Percentiles rank a stretch among this genome's conserved stretches.
These are phyloP conservation scores for Amphiduros pacificus DNA, from an alignment of 2,888 invertebrate genomes.

Conservation along the genomic window DNA sequence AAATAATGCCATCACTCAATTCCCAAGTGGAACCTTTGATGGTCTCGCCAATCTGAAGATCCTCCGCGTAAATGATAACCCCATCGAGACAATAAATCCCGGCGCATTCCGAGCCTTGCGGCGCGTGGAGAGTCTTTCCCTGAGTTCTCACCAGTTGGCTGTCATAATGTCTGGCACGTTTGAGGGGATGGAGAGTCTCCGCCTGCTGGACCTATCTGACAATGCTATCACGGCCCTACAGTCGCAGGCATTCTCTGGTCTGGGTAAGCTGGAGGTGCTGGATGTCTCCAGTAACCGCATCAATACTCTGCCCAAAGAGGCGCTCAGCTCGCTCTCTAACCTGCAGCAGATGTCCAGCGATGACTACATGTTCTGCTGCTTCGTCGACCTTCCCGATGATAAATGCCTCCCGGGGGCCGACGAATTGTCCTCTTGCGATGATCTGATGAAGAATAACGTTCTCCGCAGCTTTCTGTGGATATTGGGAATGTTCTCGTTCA, in stretches of 20 bases:
- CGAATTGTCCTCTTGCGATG: conserved; percentile 35
- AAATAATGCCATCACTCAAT: not conserved
- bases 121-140: not conserved
- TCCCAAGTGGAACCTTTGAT: not conserved
- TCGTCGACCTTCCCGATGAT: conserved; percentile 13
- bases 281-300: not conserved
- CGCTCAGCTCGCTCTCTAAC: not conserved
- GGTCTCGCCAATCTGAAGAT: not conserved
- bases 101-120: not conserved
- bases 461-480: conserved; percentile 32
- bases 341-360: conserved; percentile 14
- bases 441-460: conserved; percentile 33
- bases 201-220: not conserved
- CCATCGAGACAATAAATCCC: not conserved
- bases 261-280: not conserved
- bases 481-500: conserved; percentile 28
- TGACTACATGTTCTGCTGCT: conserved; percentile 19
- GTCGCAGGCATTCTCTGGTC: not conserved
- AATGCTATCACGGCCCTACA: not conserved
- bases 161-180: not conserved
- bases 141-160: not conserved
- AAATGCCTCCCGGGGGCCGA: conserved; percentile 38
- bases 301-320: not conserved
- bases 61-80: not conserved
- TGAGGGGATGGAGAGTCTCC: not conserved